A percentile compares a stretch with the other conserved stretches of the same genome.
These are phyloP conservation scores for Heliocidaris tuberculata DNA, from an alignment of 35 echinoderm and acorn worm genomes.

Conservation along the genomic window DNA sequence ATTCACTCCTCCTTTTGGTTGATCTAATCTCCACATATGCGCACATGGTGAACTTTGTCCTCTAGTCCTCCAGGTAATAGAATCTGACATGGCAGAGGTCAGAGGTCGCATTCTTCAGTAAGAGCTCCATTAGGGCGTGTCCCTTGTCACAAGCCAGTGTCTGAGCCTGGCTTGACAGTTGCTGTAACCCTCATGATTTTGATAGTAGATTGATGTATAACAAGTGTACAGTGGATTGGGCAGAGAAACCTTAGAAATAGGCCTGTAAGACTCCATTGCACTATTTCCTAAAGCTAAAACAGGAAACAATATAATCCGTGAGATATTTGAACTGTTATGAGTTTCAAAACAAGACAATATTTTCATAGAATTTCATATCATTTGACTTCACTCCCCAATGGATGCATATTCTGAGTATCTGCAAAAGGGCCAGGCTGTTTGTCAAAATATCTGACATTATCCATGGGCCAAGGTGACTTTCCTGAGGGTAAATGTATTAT, in stretches of 20 bases:
- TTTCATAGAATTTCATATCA: too few relatives aligned
- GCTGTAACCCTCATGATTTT: background rate
- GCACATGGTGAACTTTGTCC: background rate
- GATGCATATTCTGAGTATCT: too few relatives aligned
- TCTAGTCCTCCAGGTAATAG: slow-evolving; percentile 9
- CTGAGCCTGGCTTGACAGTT: slow-evolving; percentile 16
- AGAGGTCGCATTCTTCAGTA: slow-evolving; percentile 22
- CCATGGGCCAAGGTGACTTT: too few relatives aligned
- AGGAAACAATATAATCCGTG: too few relatives aligned
- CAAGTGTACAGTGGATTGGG: background rate
- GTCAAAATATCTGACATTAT: too few relatives aligned
- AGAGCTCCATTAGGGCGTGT: slow-evolving; percentile 29
- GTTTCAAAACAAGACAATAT: too few relatives aligned
- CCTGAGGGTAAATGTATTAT: too few relatives aligned
- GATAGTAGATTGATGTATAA: background rate
- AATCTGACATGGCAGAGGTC: slow-evolving; percentile 22
- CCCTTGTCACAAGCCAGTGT: slow-evolving; percentile 10
- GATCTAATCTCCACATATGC: slow-evolving; percentile 3
- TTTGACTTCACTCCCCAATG: too few relatives aligned
- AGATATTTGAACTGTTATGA: too few relatives aligned
- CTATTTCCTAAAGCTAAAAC: too few relatives aligned
- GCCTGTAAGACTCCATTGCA: background rate
- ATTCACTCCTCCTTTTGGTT: background rate
- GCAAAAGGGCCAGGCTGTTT: too few relatives aligned
- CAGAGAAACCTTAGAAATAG: background rate